phyloP scores from a whole-genome alignment of 2,113 vertebrate genomes.

The Platichthys stellatus region DNA sequence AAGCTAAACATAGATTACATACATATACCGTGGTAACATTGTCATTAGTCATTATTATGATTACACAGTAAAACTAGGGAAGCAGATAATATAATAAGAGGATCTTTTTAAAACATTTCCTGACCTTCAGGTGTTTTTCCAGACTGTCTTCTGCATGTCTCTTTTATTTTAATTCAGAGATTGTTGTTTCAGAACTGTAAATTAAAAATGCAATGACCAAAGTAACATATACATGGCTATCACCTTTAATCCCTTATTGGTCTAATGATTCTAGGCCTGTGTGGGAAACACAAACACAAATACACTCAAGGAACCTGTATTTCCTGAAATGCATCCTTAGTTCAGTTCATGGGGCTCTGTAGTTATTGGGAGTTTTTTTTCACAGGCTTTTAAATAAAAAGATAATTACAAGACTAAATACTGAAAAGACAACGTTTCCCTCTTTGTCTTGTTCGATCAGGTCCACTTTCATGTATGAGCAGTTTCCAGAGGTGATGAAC shows the following conservation, averaged over 20 bases:
- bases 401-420: background rate
- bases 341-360: background rate
- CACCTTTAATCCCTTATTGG: background rate
- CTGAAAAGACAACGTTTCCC: background rate
- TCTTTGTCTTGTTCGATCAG: conserved; percentile 70
- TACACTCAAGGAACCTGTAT: background rate
- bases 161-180: background rate
- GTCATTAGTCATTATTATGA: background rate
- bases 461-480: conserved; percentile 98
- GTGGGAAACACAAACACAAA: background rate
- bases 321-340: background rate
- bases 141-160: background rate
- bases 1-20: background rate
- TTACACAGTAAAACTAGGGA: background rate
- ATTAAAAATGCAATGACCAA: conserved; percentile 4
- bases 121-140: background rate
- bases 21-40: background rate
- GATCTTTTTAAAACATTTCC: background rate
- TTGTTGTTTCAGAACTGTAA: background rate
- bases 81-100: background rate
- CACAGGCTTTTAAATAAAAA: conserved; percentile 1
- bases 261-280: background rate
- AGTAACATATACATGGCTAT: background rate
- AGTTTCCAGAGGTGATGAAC: conserved; percentile 99
- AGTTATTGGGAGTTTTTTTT: background rate